Conservation (phyloP, 2,113 vertebrate genomes). For the Noctilio leporinus region DNA sequence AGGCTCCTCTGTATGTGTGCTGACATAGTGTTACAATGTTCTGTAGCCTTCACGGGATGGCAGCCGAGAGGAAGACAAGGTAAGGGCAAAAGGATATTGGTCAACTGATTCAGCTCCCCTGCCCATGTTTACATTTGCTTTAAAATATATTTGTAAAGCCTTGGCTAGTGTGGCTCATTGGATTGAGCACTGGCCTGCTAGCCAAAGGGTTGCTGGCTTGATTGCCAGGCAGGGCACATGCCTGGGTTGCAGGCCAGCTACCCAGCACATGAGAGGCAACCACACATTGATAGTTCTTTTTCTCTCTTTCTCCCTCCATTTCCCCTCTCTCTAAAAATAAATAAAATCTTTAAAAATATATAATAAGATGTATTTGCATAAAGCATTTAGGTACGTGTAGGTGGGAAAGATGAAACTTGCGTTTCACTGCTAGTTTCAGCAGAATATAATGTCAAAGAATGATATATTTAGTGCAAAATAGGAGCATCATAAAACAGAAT, state of each 20-base stretch:
- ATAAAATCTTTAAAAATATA: no score
- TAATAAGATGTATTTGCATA: slow-evolving; percentile 54
- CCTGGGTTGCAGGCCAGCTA: no score
- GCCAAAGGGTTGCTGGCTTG: no score
- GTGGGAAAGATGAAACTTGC: slow-evolving; percentile 34
- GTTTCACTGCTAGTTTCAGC: slow-evolving; percentile 54
- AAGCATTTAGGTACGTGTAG: slow-evolving; percentile 31
- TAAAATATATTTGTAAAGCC: no score
- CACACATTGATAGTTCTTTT: no score
- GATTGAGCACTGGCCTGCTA: no score
- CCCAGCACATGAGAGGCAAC: no score
- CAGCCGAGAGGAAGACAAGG: neutral
- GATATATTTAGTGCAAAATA: neutral
- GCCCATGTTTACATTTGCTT: neutral
- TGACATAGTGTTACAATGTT: neutral
- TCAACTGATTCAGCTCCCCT: neutral
- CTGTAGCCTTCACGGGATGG: neutral
- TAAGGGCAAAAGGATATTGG: neutral
- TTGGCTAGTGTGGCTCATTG: no score
- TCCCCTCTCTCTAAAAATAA: no score
- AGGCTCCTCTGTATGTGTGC: neutral
- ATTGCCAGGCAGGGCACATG: no score
- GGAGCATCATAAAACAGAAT: slow-evolving; percentile 54
- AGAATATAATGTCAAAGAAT: slow-evolving; percentile 43
- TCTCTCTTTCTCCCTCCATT: no score